A percentile compares a stretch with the other conserved stretches of the same genome.
phyloP scores from a whole-genome alignment of 2,888 invertebrate genomes.

The Tanytarsus gracilentus region DNA sequence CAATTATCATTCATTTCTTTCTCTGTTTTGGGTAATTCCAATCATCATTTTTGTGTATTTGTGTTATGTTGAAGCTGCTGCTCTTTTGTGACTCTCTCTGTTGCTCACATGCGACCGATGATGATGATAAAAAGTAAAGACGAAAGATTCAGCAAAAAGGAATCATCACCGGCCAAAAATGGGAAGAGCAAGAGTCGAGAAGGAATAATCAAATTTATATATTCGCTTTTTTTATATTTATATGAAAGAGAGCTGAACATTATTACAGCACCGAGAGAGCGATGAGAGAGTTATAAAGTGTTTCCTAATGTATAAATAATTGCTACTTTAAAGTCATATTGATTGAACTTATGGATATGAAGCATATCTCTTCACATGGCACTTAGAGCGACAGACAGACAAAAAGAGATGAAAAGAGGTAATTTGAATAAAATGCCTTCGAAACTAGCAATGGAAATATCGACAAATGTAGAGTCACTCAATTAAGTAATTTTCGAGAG shows the following conservation, averaged over 20 bases:
- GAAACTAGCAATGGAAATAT: conserved; percentile 15
- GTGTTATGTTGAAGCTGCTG: too few relatives aligned
- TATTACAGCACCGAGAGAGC: too few relatives aligned
- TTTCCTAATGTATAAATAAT: conserved; percentile 29
- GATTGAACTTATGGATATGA: conserved; percentile 27
- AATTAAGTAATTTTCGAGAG: conserved; percentile 24
- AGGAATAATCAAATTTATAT: conserved; percentile 9
- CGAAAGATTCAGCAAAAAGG: too few relatives aligned
- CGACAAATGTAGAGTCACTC: conserved; percentile 27
- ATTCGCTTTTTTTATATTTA: background rate
- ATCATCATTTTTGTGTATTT: background rate
- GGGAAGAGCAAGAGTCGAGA: background rate
- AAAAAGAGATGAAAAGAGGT: background rate
- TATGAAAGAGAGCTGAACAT: too few relatives aligned
- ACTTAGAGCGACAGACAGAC: background rate
- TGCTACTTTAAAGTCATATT: conserved; percentile 29
- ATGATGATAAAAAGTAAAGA: too few relatives aligned
- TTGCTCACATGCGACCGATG: too few relatives aligned
- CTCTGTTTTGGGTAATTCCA: too few relatives aligned
- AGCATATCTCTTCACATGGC: background rate
- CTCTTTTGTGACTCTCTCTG: too few relatives aligned
- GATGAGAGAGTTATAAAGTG: conserved; percentile 24
- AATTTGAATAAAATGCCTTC: conserved; percentile 24
- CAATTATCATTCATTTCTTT: conserved; percentile 28
- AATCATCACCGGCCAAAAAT: too few relatives aligned